These are phyloP conservation scores for Xiphophorus maculatus DNA, from an alignment of 2,113 vertebrate species.

Conservation along the genomic window DNA sequence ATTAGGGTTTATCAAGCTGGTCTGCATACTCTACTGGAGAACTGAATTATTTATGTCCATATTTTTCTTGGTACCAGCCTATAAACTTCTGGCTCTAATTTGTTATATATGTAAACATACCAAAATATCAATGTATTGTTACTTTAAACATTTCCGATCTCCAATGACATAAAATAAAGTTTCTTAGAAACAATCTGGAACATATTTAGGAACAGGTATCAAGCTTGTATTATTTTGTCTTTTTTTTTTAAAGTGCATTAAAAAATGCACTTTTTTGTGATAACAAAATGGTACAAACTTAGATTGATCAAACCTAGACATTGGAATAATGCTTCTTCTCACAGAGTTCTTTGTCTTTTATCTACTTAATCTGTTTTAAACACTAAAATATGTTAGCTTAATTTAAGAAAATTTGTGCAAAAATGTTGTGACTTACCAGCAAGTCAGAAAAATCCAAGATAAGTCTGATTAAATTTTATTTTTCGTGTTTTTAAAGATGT, in stretches of 20 bases:
- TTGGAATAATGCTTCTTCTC: neutral
- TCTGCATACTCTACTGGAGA: conserved; percentile 31
- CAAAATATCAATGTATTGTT: neutral
- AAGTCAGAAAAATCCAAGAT: neutral
- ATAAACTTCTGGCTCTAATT: neutral
- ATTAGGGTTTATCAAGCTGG: conserved; percentile 40
- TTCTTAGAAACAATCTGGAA: neutral
- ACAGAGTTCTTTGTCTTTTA: neutral
- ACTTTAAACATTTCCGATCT: neutral
- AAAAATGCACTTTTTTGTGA: neutral
- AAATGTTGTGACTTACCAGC: neutral
- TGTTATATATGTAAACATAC: neutral
- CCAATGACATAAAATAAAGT: neutral
- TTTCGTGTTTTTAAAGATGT: neutral
- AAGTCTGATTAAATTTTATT: neutral
- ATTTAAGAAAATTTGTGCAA: neutral
- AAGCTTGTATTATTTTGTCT: neutral
- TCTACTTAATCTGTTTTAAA: neutral
- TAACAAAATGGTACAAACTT: too few relatives aligned
- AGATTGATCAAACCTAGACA: neutral
- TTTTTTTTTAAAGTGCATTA: too few relatives aligned
- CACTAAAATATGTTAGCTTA: neutral
- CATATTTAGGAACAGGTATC: neutral
- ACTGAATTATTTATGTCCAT: conserved; percentile 63
- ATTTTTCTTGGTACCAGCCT: conserved; percentile 15